phyloP scores from a whole-genome alignment of 2,797 vertebrate genomes.

The Gila robusta region DNA sequence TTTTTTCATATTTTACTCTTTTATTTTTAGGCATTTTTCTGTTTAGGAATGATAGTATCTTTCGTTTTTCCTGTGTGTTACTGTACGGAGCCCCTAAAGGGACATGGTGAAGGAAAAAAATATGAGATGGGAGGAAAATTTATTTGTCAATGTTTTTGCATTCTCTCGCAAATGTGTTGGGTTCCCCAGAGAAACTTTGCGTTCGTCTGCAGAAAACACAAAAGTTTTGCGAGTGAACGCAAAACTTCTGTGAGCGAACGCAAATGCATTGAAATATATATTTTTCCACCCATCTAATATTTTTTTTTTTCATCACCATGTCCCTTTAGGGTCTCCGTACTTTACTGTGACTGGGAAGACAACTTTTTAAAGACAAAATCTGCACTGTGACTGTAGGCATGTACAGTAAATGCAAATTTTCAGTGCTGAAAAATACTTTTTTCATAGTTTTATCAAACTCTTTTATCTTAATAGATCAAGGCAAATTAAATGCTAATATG shows the following conservation, averaged over 20 bases:
- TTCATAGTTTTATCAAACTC: background rate
- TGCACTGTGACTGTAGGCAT: background rate
- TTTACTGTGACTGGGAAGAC: background rate
- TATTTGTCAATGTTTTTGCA: no score
- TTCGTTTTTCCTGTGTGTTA: background rate
- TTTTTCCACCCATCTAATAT: background rate
- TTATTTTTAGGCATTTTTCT: background rate
- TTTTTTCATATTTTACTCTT: background rate
- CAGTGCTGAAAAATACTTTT: background rate
- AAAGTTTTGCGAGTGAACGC: no score
- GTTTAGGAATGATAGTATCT: background rate
- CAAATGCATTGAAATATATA: background rate
- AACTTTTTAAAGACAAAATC: background rate
- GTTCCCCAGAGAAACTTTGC: background rate
- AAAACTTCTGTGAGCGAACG: no score
- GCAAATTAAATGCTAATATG: background rate
- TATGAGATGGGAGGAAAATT: background rate
- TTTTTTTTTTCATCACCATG: background rate
- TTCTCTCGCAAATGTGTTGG: background rate
- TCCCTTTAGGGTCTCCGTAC: background rate
- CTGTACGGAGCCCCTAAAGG: background rate
- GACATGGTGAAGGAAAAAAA: background rate
- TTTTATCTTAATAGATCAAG: background rate
- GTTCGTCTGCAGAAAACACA: no score
- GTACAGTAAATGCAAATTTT: background rate